Base-by-base conservation (phyloP, 2,797 vertebrate genomes). In the Propithecus deckenii region DNA sequence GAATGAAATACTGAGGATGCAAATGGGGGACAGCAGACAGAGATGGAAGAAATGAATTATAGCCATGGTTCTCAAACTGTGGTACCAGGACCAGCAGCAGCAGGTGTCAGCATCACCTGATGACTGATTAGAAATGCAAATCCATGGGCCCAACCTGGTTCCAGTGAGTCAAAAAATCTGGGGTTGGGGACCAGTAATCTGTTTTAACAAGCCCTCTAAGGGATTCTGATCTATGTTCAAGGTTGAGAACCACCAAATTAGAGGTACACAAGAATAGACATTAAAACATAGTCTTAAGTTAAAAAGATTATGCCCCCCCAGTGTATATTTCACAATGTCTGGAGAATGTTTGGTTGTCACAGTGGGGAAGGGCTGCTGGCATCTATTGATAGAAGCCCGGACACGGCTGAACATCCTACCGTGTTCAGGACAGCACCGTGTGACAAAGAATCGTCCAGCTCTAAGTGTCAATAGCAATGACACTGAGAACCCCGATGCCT, bases 341-440 rank as follows among this genome's bases (percentile, higher is more conserved):
- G n/a, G 48, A 35, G 41, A 65, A 13, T 15, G 2, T 59, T 20
- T 67, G 55, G 4, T n/a, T 35, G 30, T n/a, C 55, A 57, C 32
- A 20, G 9, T 12, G 28, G 52, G 18, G 14, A 41, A 48, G 71
- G 32, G 25, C 48, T 52, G 4, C 61, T 35, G 52, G 9, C 7
- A 38, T 63, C 23, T 14, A 15, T 7, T 41, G 57, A 61, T 0
- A 5, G 46, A 61, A 57, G 8, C 25, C 23, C 17, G 41, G 28
- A 2, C 63, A 2, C 14, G 25, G 17, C 25, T 15, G 4, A 69
- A 48, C 14, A 18, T 43, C n/a, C n/a, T 13, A 11, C 5, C 35
- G 1, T 2, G 5, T 7, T 25, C 11, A 5, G 18, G 30, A 38
- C 11, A 14, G 46, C n/a, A 11, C 20, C 2, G 12, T 5, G 11